phyloP scores from a whole-genome alignment of 2,113 vertebrate species.

The Atlantisia rogersi region DNA sequence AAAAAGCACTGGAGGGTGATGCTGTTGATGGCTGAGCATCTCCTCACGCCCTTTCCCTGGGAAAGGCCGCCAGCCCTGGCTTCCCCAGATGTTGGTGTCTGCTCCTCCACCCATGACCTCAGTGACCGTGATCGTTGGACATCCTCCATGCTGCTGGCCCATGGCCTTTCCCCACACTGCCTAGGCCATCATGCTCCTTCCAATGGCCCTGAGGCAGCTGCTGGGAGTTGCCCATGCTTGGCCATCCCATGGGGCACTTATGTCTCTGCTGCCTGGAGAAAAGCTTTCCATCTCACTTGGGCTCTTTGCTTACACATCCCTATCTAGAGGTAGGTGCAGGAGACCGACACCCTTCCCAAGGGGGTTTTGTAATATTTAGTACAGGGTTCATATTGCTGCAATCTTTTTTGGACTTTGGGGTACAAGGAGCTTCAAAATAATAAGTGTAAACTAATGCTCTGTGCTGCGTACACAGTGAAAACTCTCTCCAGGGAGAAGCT shows the following conservation, averaged over 20 bases:
- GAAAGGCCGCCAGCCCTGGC: not conserved
- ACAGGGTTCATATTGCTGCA: not conserved
- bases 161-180: not conserved
- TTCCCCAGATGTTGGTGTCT: not conserved
- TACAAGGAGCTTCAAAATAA: not conserved
- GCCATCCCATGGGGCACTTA: not conserved
- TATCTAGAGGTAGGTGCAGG: not conserved
- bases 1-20: not conserved
- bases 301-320: not conserved
- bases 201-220: not conserved
- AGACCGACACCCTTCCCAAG: not conserved
- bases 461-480: not conserved
- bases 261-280: not conserved
- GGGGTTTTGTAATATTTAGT: not conserved
- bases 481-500: not conserved
- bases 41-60: not conserved
- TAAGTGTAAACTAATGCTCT: not conserved
- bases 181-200: not conserved
- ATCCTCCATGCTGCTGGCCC: fast-evolving
- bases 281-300: not conserved
- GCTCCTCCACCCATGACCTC: not conserved
- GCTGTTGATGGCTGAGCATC: not conserved
- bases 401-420: not conserved
- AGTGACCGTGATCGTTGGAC: not conserved
- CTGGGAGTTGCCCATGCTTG: not conserved